These are phyloP conservation scores for Ceyx cyanopectus DNA, from an alignment of 2,113 vertebrate species.

Conservation along the genomic window DNA sequence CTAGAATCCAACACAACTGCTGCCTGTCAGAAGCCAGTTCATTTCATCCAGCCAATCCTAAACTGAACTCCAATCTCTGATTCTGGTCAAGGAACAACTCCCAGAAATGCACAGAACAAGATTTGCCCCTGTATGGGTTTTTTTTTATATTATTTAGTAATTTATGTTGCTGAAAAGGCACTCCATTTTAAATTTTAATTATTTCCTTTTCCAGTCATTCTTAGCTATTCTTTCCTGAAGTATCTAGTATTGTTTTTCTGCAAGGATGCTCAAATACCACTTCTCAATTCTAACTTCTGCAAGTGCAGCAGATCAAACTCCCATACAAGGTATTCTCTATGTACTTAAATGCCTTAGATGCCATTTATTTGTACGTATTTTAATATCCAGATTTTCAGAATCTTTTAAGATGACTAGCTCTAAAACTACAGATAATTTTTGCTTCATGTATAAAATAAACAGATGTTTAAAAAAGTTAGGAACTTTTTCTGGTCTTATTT, in stretches of 20 bases:
- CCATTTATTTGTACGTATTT: neutral
- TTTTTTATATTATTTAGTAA: neutral
- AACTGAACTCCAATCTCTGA: neutral
- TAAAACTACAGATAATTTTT: neutral
- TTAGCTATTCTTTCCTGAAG: neutral
- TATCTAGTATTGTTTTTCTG: neutral
- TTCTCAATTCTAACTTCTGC: neutral
- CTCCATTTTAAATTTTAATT: neutral
- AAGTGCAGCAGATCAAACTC: neutral
- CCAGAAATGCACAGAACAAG: neutral
- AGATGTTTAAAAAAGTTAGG: neutral
- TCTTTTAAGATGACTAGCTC: neutral
- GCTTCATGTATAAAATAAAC: neutral
- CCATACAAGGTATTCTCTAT: neutral
- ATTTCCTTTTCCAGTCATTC: neutral
- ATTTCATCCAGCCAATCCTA: neutral
- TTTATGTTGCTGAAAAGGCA: neutral
- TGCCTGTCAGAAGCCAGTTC: neutral
- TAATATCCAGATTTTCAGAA: neutral
- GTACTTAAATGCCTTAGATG: neutral
- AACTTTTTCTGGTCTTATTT: neutral
- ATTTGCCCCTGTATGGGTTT: neutral
- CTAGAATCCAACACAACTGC: neutral
- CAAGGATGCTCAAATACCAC: neutral
- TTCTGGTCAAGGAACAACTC: neutral